A percentile compares a stretch with the other conserved stretches of the same genome.
Conservation (phyloP, 2,113 vertebrate species). For the Periophthalmus modestus region DNA sequence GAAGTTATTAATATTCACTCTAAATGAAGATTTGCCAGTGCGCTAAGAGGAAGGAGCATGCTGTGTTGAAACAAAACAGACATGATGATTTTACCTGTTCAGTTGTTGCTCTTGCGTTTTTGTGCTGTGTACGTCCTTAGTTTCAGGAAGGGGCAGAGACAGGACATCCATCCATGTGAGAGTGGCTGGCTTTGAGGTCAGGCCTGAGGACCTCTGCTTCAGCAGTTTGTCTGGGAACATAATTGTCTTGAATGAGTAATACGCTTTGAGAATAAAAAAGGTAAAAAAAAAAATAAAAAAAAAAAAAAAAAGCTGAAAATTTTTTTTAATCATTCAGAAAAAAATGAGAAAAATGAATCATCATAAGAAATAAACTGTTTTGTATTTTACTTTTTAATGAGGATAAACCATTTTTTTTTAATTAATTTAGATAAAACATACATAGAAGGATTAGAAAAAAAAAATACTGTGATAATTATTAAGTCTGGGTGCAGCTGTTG, state of each 20-base stretch:
- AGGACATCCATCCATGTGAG: slow-evolving; percentile 90
- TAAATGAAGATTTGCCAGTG: slow-evolving; percentile 5
- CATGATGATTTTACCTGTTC: slow-evolving; percentile 50
- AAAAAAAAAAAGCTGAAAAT: neutral
- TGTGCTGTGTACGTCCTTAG: slow-evolving; percentile 75
- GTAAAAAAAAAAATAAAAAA: neutral
- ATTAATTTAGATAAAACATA: too few species aligned
- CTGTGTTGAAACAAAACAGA: neutral
- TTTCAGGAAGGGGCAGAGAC: slow-evolving; percentile 82
- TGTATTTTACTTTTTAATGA: too few species aligned
- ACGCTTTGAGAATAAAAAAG: neutral
- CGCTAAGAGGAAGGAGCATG: neutral
- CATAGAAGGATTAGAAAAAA: neutral
- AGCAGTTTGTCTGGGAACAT: slow-evolving; percentile 60
- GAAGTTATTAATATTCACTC: slow-evolving; percentile 33
- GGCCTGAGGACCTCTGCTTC: slow-evolving; percentile 78
- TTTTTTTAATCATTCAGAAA: neutral
- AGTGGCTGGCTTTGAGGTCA: slow-evolving; percentile 64
- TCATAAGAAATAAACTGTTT: too few species aligned
- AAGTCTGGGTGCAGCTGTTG: neutral
- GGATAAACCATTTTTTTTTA: too few species aligned
- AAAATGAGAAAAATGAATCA: neutral
- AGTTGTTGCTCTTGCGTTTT: slow-evolving; percentile 29
- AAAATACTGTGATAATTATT: neutral
- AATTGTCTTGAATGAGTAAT: neutral